Evolutionary conservation across 2,888 invertebrate species (phyloP).

Genomic region (Calameuta idolon): DNA sequence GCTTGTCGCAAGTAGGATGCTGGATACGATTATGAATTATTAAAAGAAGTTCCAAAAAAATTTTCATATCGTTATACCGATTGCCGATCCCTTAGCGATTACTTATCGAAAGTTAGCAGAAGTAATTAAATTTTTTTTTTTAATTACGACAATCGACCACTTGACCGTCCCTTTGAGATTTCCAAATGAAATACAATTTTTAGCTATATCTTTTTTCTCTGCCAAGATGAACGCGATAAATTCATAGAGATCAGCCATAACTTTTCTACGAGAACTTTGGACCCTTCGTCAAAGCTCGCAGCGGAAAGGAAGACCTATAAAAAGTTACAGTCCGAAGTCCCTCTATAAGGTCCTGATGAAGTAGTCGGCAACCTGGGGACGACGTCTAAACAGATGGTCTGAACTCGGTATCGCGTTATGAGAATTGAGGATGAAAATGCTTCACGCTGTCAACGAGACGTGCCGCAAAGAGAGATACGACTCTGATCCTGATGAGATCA

Average conservation of each 20-base stretch:
- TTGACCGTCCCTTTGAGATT: not conserved
- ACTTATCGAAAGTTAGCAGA: no score
- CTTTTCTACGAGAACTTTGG: not conserved
- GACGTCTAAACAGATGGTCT: not conserved
- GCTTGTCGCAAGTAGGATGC: not conserved
- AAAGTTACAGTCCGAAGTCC: not conserved
- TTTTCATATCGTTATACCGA: not conserved
- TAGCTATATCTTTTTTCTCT: not conserved
- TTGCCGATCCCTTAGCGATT: no score
- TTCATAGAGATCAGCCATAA: not conserved
- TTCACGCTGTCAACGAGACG: no score
- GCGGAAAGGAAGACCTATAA: not conserved
- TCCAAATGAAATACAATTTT: not conserved
- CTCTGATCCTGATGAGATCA: not conserved
- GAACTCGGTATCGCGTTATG: not conserved
- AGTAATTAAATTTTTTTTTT: no score
- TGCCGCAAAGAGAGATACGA: not conserved
- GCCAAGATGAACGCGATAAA: not conserved
- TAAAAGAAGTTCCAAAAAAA: not conserved
- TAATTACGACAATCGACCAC: no score
- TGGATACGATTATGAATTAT: not conserved
- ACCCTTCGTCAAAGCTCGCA: not conserved
- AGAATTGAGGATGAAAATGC: not conserved
- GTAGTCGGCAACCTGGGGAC: not conserved
- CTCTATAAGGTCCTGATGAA: not conserved